phyloP scores from a whole-genome alignment of 2,888 invertebrate genomes.

The Cryptocephalus primarius region DNA sequence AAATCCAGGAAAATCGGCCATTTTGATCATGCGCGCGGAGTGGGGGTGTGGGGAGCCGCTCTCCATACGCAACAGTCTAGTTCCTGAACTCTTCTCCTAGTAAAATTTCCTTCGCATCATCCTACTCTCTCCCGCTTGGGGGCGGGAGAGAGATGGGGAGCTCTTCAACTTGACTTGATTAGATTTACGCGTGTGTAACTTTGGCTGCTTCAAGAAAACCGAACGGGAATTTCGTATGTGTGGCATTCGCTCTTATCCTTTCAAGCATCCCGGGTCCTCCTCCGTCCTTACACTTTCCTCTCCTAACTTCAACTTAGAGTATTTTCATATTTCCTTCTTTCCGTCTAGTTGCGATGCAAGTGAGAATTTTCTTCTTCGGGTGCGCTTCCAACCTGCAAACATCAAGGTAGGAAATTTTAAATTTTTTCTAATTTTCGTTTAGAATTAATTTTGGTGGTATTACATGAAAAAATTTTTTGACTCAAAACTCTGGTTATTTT shows the following conservation, averaged over 20 bases:
- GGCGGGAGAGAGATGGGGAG: conserved; percentile 17
- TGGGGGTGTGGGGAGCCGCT: conserved; percentile 15
- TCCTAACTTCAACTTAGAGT: not conserved
- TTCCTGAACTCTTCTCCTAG: conserved; percentile 14
- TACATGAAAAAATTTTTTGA: too few species aligned
- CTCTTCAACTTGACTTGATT: conserved; percentile 20
- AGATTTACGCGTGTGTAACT: conserved; percentile 24
- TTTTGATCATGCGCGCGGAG: conserved; percentile 29
- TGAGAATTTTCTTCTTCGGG: conserved; percentile 10
- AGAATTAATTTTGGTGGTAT: too few species aligned
- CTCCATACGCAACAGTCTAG: conserved; percentile 25
- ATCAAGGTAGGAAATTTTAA: conserved; percentile 7
- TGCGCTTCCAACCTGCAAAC: conserved; percentile 4
- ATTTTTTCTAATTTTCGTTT: too few species aligned
- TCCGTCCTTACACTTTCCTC: conserved; percentile 1
- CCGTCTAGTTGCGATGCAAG: conserved; percentile 2
- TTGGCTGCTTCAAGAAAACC: conserved; percentile 22
- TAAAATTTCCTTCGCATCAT: conserved; percentile 19
- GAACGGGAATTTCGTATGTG: conserved; percentile 18
- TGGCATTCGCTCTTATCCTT: conserved; percentile 30
- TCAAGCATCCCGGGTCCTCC: conserved; percentile 13
- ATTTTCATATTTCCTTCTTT: not conserved
- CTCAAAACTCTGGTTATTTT: too few species aligned
- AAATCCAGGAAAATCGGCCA: conserved; percentile 24
- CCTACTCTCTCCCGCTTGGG: conserved; percentile 3